Percentiles rank a stretch among this genome's conserved stretches.
These are phyloP conservation scores for Phalacrocorax carbo DNA, from an alignment of 2,113 vertebrate species.

Conservation along the genomic window DNA sequence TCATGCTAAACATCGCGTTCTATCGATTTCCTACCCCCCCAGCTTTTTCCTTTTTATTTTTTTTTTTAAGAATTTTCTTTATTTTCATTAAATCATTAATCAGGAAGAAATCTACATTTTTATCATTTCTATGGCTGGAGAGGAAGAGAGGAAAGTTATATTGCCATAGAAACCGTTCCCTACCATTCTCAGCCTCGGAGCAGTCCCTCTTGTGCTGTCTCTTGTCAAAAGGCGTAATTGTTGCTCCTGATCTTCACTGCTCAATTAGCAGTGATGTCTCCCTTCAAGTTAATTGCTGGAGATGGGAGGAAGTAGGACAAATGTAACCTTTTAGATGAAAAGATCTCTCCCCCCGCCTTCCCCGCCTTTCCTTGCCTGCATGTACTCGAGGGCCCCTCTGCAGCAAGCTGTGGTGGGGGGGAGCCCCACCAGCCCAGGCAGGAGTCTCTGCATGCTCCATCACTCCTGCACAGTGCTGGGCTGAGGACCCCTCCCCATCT, in stretches of 20 bases:
- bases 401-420: neutral
- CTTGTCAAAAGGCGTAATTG: slow-evolving; percentile 78
- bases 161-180: slow-evolving; percentile 74
- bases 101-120: slow-evolving; percentile 64
- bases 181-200: slow-evolving; percentile 73
- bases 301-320: slow-evolving; percentile 76
- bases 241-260: slow-evolving; percentile 77
- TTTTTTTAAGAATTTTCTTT: slow-evolving; percentile 39
- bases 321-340: slow-evolving; percentile 79
- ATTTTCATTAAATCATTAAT: slow-evolving; percentile 72
- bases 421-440: neutral
- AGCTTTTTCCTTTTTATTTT: fast-evolving
- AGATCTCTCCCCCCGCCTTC: slow-evolving; percentile 50
- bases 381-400: slow-evolving; percentile 12
- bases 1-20: slow-evolving; percentile 35
- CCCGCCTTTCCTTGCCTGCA: neutral
- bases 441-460: neutral
- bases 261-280: slow-evolving; percentile 78
- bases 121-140: slow-evolving; percentile 68
- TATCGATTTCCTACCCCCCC: neutral
- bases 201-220: slow-evolving; percentile 72
- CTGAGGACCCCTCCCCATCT: neutral
- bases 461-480: fast-evolving
- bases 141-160: slow-evolving; percentile 69
- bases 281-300: slow-evolving; percentile 78